Evolutionary conservation across 2,888 invertebrate species (phyloP), one percentile per base, ranked within the genome.

Genomic region (Mantis religiosa): DNA sequence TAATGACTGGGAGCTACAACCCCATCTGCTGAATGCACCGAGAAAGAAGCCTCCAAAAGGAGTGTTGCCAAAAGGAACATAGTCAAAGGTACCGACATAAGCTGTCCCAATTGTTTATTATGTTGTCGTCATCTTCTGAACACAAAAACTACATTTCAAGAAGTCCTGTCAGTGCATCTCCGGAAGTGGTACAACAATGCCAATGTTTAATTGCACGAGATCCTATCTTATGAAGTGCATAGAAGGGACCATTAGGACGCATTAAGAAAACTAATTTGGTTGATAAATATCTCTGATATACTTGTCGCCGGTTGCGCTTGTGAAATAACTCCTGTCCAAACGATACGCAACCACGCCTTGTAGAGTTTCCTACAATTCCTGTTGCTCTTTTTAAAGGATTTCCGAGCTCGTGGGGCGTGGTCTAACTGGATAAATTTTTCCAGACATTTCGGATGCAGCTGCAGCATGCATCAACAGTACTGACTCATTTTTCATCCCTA

Each of bases 11-110:
- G n/a, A n/a, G n/a, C n/a, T n/a, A n/a, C n/a, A n/a, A n/a, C n/a
- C n/a, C n/a, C n/a, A n/a, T n/a, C n/a, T n/a, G n/a, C 2, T 3
- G 3, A 30, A 4, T 30, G 3, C 3, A 4, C 2, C 4, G 4
- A 30, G 4, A 2, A 30, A 41, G 9, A 12, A 41, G 12, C 12
- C 41, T 41, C 9, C 1, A 9, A 41, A 12, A 12, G 12, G 12
- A 1, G 12, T 12, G 41, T 41, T 41, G 0, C 6, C 1, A 1
- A 12, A 3, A 41, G 41, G 12, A 12, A 9, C 9, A 12, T 2
- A 12, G 41, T 41, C 41, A 41, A 41, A 41, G 12, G 41, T 41
- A 41, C 41, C 12, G 41, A 41, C 41, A 0, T 7, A 34, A 34
- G 34, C 34, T 6, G 34, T 34, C 3, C 3, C 34, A 34, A 30